Evolutionary conservation across 2,113 vertebrate genomes (phyloP).

Genomic region (Catagonus wagneri): DNA sequence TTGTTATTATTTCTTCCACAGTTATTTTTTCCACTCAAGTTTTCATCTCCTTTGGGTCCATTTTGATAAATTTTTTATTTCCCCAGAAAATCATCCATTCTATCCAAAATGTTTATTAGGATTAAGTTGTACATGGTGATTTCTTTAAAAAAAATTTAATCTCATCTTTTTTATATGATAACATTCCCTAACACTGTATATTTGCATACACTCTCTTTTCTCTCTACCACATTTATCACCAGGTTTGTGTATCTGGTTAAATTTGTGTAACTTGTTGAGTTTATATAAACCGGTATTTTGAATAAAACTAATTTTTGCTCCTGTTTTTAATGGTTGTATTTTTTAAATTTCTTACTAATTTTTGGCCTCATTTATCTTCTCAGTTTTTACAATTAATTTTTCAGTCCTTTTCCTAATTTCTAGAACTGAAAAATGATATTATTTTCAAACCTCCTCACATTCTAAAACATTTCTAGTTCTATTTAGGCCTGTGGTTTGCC

Average conservation of each 20-base stretch:
- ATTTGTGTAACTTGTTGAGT: background rate
- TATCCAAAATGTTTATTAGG: background rate
- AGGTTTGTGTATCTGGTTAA: background rate
- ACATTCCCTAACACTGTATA: background rate
- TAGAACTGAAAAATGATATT: background rate
- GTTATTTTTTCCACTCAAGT: background rate
- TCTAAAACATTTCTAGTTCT: background rate
- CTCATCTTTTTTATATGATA: background rate
- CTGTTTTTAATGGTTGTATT: background rate
- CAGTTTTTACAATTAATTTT: background rate
- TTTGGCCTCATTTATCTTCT: background rate
- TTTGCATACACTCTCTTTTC: background rate
- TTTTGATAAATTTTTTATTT: background rate
- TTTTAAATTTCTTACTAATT: background rate
- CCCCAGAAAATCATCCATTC: background rate
- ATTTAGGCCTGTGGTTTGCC: background rate
- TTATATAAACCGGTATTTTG: slow-evolving; percentile 13
- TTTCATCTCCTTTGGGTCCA: background rate
- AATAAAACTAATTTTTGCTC: slow-evolving; percentile 11
- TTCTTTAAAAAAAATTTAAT: background rate
- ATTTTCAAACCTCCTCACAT: background rate
- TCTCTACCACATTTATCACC: background rate
- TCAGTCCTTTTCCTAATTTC: background rate
- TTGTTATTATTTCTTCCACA: background rate
- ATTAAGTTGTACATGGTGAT: background rate